phyloP scores from a whole-genome alignment of 2,113 vertebrate species.

The Chloropsis cyanopogon region DNA sequence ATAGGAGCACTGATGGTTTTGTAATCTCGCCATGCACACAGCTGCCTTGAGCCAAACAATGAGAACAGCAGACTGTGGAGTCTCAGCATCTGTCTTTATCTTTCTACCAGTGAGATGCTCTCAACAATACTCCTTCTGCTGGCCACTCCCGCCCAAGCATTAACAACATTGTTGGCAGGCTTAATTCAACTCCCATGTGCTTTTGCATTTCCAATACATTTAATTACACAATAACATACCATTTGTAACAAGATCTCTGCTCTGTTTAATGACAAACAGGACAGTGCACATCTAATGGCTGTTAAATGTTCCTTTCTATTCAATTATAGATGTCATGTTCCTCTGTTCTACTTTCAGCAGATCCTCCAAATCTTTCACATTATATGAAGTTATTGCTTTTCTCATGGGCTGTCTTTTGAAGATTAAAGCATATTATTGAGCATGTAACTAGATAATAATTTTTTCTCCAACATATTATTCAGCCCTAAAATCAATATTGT shows the following conservation, averaged over 20 bases:
- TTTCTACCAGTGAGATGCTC: not conserved
- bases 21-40: not conserved
- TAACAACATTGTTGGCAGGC: not conserved
- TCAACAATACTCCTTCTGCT: not conserved
- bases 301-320: constrained; percentile 23
- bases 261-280: constrained; percentile 28
- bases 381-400: not conserved
- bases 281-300: not conserved
- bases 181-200: not conserved
- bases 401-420: not conserved
- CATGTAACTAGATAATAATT: not conserved
- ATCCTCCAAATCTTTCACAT: not conserved
- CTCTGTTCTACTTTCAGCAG: not conserved
- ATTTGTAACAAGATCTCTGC: constrained; percentile 19
- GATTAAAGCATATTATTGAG: not conserved
- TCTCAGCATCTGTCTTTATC: not conserved
- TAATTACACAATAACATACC: constrained; percentile 17
- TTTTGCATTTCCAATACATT: constrained; percentile 21
- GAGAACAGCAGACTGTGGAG: not conserved
- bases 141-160: not conserved
- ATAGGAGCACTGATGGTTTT: not conserved
- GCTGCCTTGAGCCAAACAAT: not conserved
- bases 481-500: not conserved
- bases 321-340: constrained; percentile 8
- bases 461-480: not conserved